Percentiles rank a stretch among this genome's conserved stretches.
phyloP scores from a whole-genome alignment of 2,888 invertebrate species.

The Stratiomys singularior region DNA sequence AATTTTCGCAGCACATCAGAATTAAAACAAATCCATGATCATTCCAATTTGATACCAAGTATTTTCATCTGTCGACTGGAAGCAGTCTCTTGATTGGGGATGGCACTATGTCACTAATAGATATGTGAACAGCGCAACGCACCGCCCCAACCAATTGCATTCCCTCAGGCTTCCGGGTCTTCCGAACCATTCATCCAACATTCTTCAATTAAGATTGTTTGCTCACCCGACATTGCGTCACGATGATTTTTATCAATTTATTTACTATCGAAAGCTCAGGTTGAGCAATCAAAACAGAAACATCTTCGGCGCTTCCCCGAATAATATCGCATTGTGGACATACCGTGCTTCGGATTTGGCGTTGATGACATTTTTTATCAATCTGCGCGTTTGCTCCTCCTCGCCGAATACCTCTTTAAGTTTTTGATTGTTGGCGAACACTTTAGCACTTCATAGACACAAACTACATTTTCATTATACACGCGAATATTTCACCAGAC shows the following conservation, averaged over 20 bases:
- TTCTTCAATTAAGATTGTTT: background rate
- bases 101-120: background rate
- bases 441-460: slow-evolving; percentile 27
- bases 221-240: background rate
- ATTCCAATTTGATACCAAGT: background rate
- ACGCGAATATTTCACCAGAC: slow-evolving; percentile 44
- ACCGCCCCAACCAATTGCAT: slow-evolving; percentile 5
- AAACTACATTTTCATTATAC: slow-evolving; percentile 52
- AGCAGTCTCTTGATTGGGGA: slow-evolving; percentile 28
- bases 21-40: slow-evolving; percentile 7
- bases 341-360: slow-evolving; percentile 41
- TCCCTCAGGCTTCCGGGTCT: slow-evolving; percentile 3
- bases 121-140: slow-evolving; percentile 23
- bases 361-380: slow-evolving; percentile 43
- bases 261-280: background rate
- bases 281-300: background rate
- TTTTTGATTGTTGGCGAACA: slow-evolving; percentile 12
- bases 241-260: background rate
- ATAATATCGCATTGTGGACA: background rate
- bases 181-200: background rate
- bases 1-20: slow-evolving; percentile 14
- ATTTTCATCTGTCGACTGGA: background rate
- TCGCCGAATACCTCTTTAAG: background rate
- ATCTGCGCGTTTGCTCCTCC: slow-evolving; percentile 21
- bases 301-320: too few relatives aligned